Percentiles rank a stretch among this genome's conserved stretches.
phyloP scores from a whole-genome alignment of 1,140 invertebrate species.

The Mercenaria mercenaria region DNA sequence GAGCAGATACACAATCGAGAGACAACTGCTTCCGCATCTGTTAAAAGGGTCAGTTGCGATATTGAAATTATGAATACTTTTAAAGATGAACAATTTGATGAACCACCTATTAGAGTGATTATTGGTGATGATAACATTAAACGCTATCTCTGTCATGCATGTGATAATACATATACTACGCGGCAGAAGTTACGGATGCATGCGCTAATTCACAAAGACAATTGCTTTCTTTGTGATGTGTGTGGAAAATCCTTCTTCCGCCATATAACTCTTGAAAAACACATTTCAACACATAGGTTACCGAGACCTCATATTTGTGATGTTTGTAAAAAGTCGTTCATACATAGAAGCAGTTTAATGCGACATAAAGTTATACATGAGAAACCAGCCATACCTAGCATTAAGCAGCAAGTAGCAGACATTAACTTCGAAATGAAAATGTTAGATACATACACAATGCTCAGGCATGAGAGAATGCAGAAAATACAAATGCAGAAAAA shows the following conservation, averaged over 20 bases:
- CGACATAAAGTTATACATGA: constrained; percentile 39
- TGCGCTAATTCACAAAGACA: constrained; percentile 63
- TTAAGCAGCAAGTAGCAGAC: constrained; percentile 49
- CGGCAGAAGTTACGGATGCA: constrained; percentile 57
- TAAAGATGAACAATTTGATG: constrained; percentile 5
- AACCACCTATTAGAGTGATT: constrained; percentile 51
- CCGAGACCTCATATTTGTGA: constrained; percentile 56
- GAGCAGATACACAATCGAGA: not conserved
- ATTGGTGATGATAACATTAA: constrained; percentile 51
- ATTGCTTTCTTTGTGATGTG: constrained; percentile 54
- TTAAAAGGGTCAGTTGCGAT: not conserved
- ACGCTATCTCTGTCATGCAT: constrained; percentile 56
- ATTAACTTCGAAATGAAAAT: constrained; percentile 60
- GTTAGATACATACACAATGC: constrained; percentile 55
- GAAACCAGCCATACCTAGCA: not conserved
- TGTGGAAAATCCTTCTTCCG: constrained; percentile 62
- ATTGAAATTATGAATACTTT: not conserved
- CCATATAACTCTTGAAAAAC: constrained; percentile 61
- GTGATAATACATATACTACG: constrained; percentile 63
- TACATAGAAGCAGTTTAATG: constrained; percentile 61
- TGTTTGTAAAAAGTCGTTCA: constrained; percentile 57
- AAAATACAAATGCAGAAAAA: not conserved
- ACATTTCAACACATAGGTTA: constrained; percentile 53
- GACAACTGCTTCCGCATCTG: not conserved
- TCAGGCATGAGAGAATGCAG: constrained; percentile 41